These are phyloP conservation scores for Carassius auratus DNA, from an alignment of 2,113 vertebrate species.

Conservation along the genomic window DNA sequence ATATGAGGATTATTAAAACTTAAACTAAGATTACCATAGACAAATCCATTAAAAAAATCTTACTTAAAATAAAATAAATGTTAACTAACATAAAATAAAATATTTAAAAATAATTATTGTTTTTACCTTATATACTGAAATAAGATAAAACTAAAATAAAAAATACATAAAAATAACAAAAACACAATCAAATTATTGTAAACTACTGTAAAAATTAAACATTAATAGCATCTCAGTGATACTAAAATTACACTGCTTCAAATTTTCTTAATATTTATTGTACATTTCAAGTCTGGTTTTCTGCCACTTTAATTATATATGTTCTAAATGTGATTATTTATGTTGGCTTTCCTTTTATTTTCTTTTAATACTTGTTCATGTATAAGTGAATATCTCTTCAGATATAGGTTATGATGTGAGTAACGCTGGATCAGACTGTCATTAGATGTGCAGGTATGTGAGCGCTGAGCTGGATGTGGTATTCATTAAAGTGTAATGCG, in stretches of 20 bases:
- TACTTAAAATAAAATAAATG: neutral
- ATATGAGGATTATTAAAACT: neutral
- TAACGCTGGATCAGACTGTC: neutral
- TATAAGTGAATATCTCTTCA: neutral
- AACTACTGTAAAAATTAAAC: too few species aligned
- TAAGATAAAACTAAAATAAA: neutral
- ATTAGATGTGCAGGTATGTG: constrained; percentile 34
- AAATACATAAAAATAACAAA: neutral
- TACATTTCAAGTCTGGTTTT: neutral
- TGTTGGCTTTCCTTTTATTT: neutral
- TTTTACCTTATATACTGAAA: neutral
- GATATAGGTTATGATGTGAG: neutral
- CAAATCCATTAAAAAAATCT: neutral
- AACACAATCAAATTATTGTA: too few species aligned
- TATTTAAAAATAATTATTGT: too few species aligned
- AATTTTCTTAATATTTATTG: neutral
- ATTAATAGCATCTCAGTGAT: too few species aligned
- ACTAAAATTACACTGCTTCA: neutral
- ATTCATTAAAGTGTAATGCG: constrained; percentile 65
- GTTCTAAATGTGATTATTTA: neutral
- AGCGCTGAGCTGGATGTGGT: constrained; percentile 53
- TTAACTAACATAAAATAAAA: too few species aligned
- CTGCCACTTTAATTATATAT: neutral
- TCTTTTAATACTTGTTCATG: neutral
- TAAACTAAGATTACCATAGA: neutral